Evolutionary conservation across 2,113 vertebrate genomes (phyloP).

Genomic region (Phylloscopus trochiloides): DNA sequence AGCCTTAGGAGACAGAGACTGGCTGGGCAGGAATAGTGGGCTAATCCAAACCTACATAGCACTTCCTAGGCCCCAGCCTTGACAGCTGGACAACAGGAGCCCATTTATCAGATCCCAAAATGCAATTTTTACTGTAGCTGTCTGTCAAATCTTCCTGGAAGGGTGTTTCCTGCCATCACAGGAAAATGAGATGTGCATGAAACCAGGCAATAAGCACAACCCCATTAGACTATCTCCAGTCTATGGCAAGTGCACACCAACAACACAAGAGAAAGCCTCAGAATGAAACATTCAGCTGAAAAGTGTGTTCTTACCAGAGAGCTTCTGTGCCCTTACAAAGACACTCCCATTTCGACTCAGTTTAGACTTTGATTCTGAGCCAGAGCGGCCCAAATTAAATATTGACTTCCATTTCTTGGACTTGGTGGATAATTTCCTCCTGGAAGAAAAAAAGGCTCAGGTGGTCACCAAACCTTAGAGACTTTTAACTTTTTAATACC

Average conservation of each 20-base stretch:
- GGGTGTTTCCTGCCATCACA: neutral
- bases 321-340: conserved; percentile 88
- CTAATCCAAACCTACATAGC: neutral
- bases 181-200: neutral
- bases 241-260: neutral
- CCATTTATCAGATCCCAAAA: neutral
- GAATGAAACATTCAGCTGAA: neutral
- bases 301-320: conserved; percentile 77
- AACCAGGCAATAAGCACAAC: neutral
- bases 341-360: conserved; percentile 95
- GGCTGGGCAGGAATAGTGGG: neutral
- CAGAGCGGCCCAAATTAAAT: conserved; percentile 92
- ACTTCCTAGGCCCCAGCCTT: neutral
- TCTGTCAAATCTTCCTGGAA: neutral
- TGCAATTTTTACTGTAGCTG: neutral
- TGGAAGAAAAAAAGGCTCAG: conserved; percentile 56
- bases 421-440: conserved; percentile 93
- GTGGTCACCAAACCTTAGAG: neutral
- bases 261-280: neutral
- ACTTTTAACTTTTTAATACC: neutral
- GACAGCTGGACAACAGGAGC: neutral
- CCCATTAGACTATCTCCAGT: neutral
- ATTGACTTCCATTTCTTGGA: conserved; percentile 98
- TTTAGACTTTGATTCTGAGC: conserved; percentile 91
- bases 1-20: neutral